Evolutionary conservation across 2,888 invertebrate genomes (phyloP).

Genomic region (Stenotaenia linearis): DNA sequence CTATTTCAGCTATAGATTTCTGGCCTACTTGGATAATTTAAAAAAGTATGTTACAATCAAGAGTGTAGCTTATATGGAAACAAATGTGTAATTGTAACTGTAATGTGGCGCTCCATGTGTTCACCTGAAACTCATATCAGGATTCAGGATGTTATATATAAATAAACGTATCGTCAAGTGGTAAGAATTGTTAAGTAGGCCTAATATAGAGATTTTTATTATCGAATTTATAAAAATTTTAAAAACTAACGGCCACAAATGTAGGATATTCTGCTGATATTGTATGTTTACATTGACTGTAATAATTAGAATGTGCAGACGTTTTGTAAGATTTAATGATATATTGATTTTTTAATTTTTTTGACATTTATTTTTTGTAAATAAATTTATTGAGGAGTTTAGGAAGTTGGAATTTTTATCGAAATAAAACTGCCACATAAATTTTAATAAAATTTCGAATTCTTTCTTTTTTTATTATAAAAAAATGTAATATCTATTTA

Average conservation of each 20-base stretch:
- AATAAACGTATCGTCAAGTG: not conserved
- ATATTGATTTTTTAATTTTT: not conserved
- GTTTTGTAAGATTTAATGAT: not conserved
- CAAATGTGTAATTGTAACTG: constrained; percentile 5
- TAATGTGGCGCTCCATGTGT: not conserved
- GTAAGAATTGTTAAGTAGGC: not conserved
- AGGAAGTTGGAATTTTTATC: not conserved
- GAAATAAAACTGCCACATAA: not conserved
- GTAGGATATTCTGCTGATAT: not conserved
- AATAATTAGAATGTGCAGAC: not conserved
- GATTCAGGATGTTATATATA: not conserved
- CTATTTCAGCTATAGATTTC: not conserved
- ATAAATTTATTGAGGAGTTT: not conserved
- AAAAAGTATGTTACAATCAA: not conserved
- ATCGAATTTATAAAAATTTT: too few relatives aligned
- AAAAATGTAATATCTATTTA: not conserved
- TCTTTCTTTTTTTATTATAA: not conserved
- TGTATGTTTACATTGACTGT: not conserved
- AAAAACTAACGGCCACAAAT: not conserved
- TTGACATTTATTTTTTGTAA: not conserved
- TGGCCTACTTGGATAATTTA: not conserved
- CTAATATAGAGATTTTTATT: not conserved
- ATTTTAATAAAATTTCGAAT: not conserved
- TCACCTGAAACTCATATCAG: constrained; percentile 12
- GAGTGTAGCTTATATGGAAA: constrained; percentile 3